Evolutionary conservation across 2,113 vertebrate species (phyloP).

Genomic region (Proterorhinus semilunaris): DNA sequence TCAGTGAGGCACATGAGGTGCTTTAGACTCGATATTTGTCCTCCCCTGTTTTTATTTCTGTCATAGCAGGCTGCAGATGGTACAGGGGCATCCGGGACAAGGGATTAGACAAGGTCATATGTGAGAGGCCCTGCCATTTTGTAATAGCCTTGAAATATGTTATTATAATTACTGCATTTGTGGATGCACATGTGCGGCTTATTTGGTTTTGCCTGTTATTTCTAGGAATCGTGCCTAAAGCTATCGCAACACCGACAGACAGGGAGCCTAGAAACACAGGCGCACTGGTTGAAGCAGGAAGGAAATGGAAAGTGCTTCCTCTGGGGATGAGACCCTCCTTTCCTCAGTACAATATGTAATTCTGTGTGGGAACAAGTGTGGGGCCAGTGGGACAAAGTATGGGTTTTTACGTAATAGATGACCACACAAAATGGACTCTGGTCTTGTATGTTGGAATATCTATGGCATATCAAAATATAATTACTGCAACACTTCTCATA

Average conservation of each 20-base stretch:
- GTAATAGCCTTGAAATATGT: not conserved
- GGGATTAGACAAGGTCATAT: conserved; percentile 20
- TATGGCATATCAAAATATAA: too few species aligned
- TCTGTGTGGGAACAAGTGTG: conserved; percentile 14
- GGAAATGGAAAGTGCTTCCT: conserved; percentile 68
- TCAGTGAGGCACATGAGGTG: conserved; percentile 7
- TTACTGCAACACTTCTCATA: too few species aligned
- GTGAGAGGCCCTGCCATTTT: conserved; percentile 9
- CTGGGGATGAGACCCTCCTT: conserved; percentile 59
- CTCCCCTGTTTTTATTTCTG: conserved; percentile 19
- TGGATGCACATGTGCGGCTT: conserved; percentile 11
- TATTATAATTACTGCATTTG: not conserved
- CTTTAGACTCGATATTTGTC: conserved; percentile 21
- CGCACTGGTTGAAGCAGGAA: conserved; percentile 55
- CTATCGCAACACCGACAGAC: conserved; percentile 64
- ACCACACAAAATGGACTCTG: not conserved
- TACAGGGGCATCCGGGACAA: conserved; percentile 7
- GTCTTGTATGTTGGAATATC: not conserved
- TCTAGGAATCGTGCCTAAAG: conserved; percentile 58
- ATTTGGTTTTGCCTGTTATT: conserved; percentile 51
- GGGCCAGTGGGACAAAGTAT: not conserved
- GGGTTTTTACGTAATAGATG: not conserved
- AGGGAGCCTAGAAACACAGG: conserved; percentile 20
- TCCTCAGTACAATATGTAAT: conserved; percentile 48
- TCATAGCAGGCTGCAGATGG: conserved; percentile 6